phyloP scores from a whole-genome alignment of 92 coral and sea anemone species.

The Heteractis magnifica region DNA sequence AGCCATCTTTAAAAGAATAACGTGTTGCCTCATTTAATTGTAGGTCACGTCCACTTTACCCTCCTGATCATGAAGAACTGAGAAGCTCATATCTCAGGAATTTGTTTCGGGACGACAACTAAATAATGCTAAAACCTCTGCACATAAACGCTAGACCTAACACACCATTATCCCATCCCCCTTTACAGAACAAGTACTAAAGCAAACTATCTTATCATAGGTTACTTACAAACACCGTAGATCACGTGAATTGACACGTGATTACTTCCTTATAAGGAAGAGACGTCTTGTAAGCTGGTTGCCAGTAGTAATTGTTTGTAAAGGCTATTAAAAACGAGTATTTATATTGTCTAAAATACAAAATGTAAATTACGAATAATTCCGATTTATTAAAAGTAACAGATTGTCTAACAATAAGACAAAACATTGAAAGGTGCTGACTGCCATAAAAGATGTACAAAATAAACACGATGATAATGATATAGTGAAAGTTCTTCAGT shows the following conservation, averaged over 20 bases:
- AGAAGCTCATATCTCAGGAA: background rate
- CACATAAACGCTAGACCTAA: background rate
- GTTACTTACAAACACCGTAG: background rate
- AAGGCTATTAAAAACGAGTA: background rate
- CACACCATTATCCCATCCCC: background rate
- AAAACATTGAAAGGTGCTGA: background rate
- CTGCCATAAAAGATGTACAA: background rate
- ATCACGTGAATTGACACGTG: conserved; percentile 1
- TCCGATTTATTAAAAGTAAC: background rate
- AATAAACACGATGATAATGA: background rate
- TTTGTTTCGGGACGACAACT: background rate
- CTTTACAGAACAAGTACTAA: background rate
- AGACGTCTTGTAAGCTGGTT: no score
- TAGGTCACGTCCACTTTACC: background rate
- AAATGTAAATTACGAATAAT: conserved; percentile 2
- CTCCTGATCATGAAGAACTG: background rate
- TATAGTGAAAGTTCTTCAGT: no score
- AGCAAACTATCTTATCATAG: background rate
- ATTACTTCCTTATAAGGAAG: background rate
- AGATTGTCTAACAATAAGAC: background rate
- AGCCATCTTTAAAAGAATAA: no score
- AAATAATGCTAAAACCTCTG: background rate
- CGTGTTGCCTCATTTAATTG: background rate
- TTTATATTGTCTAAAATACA: background rate
- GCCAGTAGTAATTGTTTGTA: background rate